Base-by-base conservation (phyloP, 1,140 invertebrate genomes). In the Neoseiulus cucumeris region DNA sequence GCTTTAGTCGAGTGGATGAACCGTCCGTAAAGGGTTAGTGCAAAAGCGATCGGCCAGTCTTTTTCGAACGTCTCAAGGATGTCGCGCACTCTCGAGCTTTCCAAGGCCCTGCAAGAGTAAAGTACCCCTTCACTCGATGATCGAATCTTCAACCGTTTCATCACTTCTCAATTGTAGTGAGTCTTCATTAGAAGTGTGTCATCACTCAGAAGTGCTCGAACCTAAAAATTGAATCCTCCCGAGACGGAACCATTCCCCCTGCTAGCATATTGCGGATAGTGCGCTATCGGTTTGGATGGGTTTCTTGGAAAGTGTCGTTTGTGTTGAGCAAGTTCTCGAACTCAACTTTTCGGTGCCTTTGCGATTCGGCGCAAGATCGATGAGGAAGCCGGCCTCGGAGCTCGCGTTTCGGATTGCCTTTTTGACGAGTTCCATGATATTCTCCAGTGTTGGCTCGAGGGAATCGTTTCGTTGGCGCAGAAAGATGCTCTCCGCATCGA, bases 1-100 rank as follows among this genome's bases (percentile, higher is more conserved):
- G 51, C 51, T 14, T 59, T 59, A 17, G 51, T 17, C 22, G 51
- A 59, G 14, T 59, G 51, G 25, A 59, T 33, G 51, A 59, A 59
- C 51, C 22, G 25, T 17, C 51, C 51, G 22, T 59, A 59, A 33
- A 59, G 51, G 25, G 51, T 59, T 5, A 59, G 33, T 2, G 51
- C 51, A 25, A 59, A 59, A 25, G 51, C 51, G 14, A 59, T 33
- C 22, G 51, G 51, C 51, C 51, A 59, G 51, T 59, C 22, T 25
- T 25, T 59, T 20, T 59, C 51, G 33, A 59, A 59, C 2, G 12
- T 14, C 33, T 59, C 51, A 9, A 59, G 51, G 25, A 25, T 14
- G 9, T 17, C 22, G 51, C 51, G 51, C 17, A 59, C 51, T 14
- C 14, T 59, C 25, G 25, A 29, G 6, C 22, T 17, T 6, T 25